These are phyloP conservation scores for Lithophane leautieri DNA, from an alignment of 2,888 invertebrate genomes.

Conservation along the genomic window DNA sequence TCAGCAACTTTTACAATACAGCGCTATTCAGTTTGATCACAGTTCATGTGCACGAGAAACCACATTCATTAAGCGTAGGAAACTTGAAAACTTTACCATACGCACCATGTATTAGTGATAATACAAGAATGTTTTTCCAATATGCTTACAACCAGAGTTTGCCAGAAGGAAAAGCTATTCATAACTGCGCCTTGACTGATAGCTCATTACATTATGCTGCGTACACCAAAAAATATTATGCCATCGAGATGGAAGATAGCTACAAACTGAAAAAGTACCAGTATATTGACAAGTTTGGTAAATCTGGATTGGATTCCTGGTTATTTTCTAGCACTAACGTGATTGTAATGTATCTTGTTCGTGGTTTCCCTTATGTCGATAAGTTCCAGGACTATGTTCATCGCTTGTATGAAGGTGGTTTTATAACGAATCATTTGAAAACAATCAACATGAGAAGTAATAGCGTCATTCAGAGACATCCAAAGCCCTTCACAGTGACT, in stretches of 20 bases:
- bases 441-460: conserved; percentile 65
- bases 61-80: conserved; percentile 61
- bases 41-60: conserved; percentile 67
- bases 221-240: conserved; percentile 67
- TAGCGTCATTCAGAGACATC: conserved; percentile 56
- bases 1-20: conserved; percentile 80
- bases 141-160: conserved; percentile 73
- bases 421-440: conserved; percentile 69
- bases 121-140: conserved; percentile 69
- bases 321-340: conserved; percentile 66
- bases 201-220: conserved; percentile 72
- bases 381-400: conserved; percentile 71
- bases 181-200: conserved; percentile 69
- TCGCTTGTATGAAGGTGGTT: conserved; percentile 75
- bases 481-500: conserved; percentile 49
- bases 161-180: conserved; percentile 64
- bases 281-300: conserved; percentile 71
- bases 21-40: conserved; percentile 77
- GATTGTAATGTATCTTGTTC: conserved; percentile 71
- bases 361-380: conserved; percentile 74
- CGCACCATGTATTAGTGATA: conserved; percentile 75
- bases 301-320: conserved; percentile 71
- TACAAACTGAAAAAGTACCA: conserved; percentile 71
- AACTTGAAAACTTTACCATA: conserved; percentile 69
- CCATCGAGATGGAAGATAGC: conserved; percentile 71